phyloP scores from a whole-genome alignment of 2,888 invertebrate genomes.

The Troilus luridus region DNA sequence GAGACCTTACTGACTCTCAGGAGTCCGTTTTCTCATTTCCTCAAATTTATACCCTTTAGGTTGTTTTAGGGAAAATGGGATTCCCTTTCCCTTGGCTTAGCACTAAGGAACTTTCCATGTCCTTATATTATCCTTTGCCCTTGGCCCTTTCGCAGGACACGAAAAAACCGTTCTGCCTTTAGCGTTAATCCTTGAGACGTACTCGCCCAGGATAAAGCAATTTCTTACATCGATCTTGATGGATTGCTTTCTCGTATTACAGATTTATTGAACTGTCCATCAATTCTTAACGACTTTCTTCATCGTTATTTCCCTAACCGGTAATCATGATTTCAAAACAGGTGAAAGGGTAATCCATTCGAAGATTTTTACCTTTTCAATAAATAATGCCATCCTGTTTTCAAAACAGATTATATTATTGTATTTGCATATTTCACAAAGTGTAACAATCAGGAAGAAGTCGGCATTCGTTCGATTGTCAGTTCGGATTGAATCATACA shows the following conservation, averaged over 20 bases:
- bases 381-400: too few species aligned
- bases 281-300: too few species aligned
- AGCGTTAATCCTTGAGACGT: neutral
- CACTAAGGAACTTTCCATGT: constrained; percentile 7
- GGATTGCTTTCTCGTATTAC: neutral
- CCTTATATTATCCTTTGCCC: neutral
- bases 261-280: neutral
- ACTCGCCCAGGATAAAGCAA: neutral
- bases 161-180: neutral
- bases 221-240: neutral
- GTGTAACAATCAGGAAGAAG: too few species aligned
- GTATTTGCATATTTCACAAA: too few species aligned
- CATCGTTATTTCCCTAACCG: too few species aligned
- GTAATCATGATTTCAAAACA: too few species aligned
- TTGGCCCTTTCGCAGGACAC: neutral
- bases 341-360: too few species aligned
- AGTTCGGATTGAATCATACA: too few species aligned
- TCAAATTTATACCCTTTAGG: neutral
- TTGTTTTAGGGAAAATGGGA: neutral
- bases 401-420: too few species aligned
- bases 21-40: neutral
- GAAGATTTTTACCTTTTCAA: too few species aligned
- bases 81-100: neutral
- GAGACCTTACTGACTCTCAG: neutral
- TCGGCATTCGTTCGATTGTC: too few species aligned